Evolutionary conservation across 2,888 invertebrate species (phyloP), one percentile per base, ranked within the genome.

Genomic region (Helobdella robusta): DNA sequence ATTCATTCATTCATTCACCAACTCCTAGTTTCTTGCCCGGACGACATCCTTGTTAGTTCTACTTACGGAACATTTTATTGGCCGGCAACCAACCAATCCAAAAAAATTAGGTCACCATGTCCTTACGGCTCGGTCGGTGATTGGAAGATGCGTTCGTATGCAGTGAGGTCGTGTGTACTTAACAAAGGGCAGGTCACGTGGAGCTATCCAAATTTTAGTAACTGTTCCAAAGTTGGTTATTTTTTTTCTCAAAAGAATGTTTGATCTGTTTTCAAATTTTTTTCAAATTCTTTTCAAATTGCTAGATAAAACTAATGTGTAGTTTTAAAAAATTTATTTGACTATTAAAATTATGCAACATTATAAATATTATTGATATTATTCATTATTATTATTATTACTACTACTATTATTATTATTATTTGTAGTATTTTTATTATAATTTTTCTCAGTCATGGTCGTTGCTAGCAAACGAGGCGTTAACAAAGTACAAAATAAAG

Each of bases 71-170:
- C 1, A 15, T 62, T 50, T 50, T 2, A 32, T 20, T 62, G 62
- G 62, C 62, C 50, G 30, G 23, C 30, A 2, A 62, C 62, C 15
- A 62, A 46, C 62, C 50, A 62, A 18, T 62, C 62, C 1, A n/a
- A 46, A 4, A 30, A 15, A 6, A 30, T 28, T 5, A 50, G 44
- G n/a, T 15, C 50, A 1, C 6, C 2, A 11, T 62, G 62, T 30
- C 48, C 48, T 5, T 62, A 62, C 25, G 50, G 50, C 8, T 20
- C 23, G 23, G 2, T 25, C 0, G 15, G 1, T 34, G 44, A 50
- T 32, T 62, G 62, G 62, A 46, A 35, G 50, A 30, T 30, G 11
- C 20, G 6, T 2, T 48, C 32, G 3, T 0, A 11, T 18, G 62
- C 50, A 34, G 28, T n/a, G 20, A 48, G 62, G 25, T 23, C 8